Evolutionary conservation across 2,797 vertebrate species (phyloP), one percentile per base, ranked within the genome.

Genomic region (Discoglossus pictus): DNA sequence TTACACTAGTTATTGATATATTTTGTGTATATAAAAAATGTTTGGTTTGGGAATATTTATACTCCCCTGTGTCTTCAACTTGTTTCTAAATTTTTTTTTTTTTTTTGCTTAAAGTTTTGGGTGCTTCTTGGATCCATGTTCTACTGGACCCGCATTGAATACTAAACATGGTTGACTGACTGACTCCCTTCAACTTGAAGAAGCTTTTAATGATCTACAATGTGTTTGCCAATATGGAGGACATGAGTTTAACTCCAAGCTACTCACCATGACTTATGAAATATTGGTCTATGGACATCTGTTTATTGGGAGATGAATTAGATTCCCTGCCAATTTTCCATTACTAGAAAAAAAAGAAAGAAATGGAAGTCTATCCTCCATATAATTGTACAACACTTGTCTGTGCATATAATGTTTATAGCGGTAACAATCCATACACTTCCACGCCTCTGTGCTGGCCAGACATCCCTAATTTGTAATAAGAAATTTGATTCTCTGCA

Each of bases 41-140:
- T n/a, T n/a, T n/a, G n/a, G n/a, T n/a, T n/a, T n/a, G n/a, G n/a
- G n/a, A n/a, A n/a, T n/a, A n/a, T n/a, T n/a, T n/a, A n/a, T n/a
- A n/a, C n/a, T n/a, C n/a, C n/a, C n/a, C n/a, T n/a, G n/a, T n/a
- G n/a, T n/a, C n/a, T n/a, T n/a, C n/a, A n/a, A n/a, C n/a, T n/a
- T n/a, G n/a, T n/a, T n/a, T 53, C 9, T 58, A 48, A 9, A 53
- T 18, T 50, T 67, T 34, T 65, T 67, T 66, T 66, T 69, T 36
- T 2, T 1, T 63, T 55, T 1, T 21, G 3, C 0, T 76, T 84
- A 68, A 75, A 91, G 89, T 90, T 89, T 72, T 90, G 78, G 0
- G 84, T 91, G 50, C 84, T 91, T 43, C 78, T 90, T 42, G 86
- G 82, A 35, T 83, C 86, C 72, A 90, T 90, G 87, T 87, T 90